phyloP scores from a whole-genome alignment of 2,888 invertebrate species.

The Synanthedon andrenaeformis region DNA sequence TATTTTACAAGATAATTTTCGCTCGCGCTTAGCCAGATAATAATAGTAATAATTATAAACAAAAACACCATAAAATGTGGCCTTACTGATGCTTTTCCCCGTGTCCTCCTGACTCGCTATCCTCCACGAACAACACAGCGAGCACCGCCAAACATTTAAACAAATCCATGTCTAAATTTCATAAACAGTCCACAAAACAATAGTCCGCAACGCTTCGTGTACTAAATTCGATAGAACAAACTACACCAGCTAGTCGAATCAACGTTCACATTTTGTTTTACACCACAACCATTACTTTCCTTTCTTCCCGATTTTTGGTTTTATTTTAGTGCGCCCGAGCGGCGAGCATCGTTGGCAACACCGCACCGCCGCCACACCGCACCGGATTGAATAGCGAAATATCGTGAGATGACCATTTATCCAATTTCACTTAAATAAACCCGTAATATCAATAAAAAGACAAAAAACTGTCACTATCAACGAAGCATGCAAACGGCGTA shows the following conservation, averaged over 20 bases:
- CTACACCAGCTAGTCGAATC: slow-evolving; percentile 19
- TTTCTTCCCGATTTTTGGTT: slow-evolving; percentile 29
- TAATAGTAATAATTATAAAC: not conserved
- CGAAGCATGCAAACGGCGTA: slow-evolving; percentile 32
- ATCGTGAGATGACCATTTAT: slow-evolving; percentile 65
- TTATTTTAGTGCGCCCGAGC: slow-evolving; percentile 32
- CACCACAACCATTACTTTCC: slow-evolving; percentile 34
- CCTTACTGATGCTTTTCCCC: slow-evolving; percentile 59
- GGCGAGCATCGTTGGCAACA: slow-evolving; percentile 28
- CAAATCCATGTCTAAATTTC: slow-evolving; percentile 33
- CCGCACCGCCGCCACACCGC: slow-evolving; percentile 28
- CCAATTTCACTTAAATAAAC: slow-evolving; percentile 69
- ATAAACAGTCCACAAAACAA: slow-evolving; percentile 4
- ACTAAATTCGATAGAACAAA: slow-evolving; percentile 22
- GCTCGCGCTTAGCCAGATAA: not conserved
- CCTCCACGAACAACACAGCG: slow-evolving; percentile 34
- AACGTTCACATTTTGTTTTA: slow-evolving; percentile 50
- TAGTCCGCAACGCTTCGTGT: slow-evolving; percentile 23
- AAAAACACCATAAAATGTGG: not conserved
- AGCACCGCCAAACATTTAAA: slow-evolving; percentile 40
- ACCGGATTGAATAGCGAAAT: slow-evolving; percentile 54
- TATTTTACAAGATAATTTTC: too few relatives aligned
- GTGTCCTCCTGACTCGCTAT: slow-evolving; percentile 50
- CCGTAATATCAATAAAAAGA: slow-evolving; percentile 64
- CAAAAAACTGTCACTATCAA: slow-evolving; percentile 36